phyloP scores from a whole-genome alignment of 1,140 invertebrate species.

The Coptotermes formosanus region DNA sequence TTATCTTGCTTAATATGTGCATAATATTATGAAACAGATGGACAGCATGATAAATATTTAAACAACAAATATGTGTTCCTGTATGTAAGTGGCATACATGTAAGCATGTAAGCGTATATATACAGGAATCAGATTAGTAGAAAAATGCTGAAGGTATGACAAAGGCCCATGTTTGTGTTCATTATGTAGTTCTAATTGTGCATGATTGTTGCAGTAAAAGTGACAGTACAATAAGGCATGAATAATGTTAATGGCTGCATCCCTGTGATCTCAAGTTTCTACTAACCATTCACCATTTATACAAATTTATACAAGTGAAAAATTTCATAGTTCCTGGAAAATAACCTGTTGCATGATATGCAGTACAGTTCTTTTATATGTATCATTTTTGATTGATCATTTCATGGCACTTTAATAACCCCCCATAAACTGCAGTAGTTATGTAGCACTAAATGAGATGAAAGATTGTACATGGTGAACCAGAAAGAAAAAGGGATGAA shows the following conservation, averaged over 20 bases:
- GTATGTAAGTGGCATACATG: neutral
- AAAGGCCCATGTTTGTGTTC: constrained; percentile 44
- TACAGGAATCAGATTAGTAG: constrained; percentile 43
- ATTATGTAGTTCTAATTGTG: constrained; percentile 7
- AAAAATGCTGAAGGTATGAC: constrained; percentile 65
- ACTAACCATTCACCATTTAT: too few species aligned
- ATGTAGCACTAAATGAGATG: too few species aligned
- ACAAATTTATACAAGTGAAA: neutral
- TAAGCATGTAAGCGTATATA: neutral
- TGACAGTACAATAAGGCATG: neutral
- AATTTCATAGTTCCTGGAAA: neutral
- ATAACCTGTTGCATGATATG: neutral
- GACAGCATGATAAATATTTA: neutral
- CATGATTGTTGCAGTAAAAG: neutral
- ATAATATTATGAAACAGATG: neutral
- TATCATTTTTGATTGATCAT: neutral
- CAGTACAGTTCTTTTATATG: neutral
- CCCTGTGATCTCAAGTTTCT: too few species aligned
- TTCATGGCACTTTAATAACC: too few species aligned
- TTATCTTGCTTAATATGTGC: neutral
- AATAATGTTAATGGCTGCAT: too few species aligned
- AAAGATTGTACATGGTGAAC: too few species aligned
- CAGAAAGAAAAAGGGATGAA: too few species aligned
- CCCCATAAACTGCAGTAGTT: too few species aligned
- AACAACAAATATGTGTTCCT: neutral